Evolutionary conservation across 2,888 invertebrate species (phyloP).

Genomic region (Ophioninae sp.): DNA sequence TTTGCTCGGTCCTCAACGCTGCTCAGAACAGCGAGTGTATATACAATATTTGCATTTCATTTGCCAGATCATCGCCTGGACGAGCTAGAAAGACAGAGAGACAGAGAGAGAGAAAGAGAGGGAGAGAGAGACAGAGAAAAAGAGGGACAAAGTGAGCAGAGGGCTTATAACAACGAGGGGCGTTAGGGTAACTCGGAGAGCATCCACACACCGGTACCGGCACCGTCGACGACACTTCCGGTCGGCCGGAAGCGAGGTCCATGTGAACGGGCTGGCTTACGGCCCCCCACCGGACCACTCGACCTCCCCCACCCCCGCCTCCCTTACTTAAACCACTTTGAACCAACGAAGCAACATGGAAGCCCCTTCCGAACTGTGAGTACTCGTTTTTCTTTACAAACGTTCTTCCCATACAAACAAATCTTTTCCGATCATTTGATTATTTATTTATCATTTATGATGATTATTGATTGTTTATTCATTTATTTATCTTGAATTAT

Average conservation of each 20-base stretch:
- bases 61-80: conserved; percentile 33
- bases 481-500: no score
- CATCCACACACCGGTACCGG: conserved; percentile 65
- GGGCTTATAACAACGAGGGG: conserved; percentile 56
- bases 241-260: conserved; percentile 81
- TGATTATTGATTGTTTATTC: neutral
- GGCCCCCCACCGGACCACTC: conserved; percentile 60
- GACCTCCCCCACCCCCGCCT: conserved; percentile 53
- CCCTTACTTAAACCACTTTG: conserved; percentile 44
- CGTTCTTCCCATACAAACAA: neutral
- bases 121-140: conserved; percentile 15
- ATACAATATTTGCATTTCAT: conserved; percentile 32
- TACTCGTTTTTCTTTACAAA: conserved; percentile 65
- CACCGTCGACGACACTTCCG: conserved; percentile 79
- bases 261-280: conserved; percentile 73
- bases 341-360: conserved; percentile 72
- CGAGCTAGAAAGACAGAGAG: conserved; percentile 5
- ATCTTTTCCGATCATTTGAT: neutral
- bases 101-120: conserved; percentile 17
- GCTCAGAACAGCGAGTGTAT: neutral
- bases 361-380: conserved; percentile 78
- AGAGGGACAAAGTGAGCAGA: conserved; percentile 20
- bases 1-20: neutral
- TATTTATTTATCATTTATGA: neutral
- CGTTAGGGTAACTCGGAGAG: conserved; percentile 55